These are phyloP conservation scores for Gopherus evgoodei DNA, from an alignment of 2,113 vertebrate genomes.

Conservation along the genomic window DNA sequence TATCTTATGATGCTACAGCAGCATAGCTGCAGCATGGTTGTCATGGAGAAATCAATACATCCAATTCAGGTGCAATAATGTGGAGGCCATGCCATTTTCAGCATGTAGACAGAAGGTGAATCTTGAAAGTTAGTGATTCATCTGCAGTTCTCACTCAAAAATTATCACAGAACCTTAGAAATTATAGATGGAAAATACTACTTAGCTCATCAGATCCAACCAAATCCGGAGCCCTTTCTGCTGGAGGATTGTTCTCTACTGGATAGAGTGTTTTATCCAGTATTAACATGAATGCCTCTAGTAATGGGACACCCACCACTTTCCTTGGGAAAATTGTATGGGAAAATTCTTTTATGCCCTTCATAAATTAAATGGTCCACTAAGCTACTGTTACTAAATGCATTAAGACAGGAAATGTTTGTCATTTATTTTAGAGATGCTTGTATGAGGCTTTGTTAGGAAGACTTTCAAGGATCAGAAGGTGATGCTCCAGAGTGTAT, in stretches of 20 bases:
- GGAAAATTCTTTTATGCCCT: slow-evolving; percentile 28
- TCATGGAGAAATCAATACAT: not conserved
- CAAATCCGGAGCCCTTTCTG: not conserved
- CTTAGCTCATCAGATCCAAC: not conserved
- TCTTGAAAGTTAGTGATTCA: not conserved
- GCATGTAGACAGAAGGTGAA: not conserved
- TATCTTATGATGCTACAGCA: too few relatives aligned
- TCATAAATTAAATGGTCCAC: slow-evolving; percentile 34
- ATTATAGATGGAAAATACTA: not conserved
- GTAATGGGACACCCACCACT: not conserved
- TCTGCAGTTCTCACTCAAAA: slow-evolving; percentile 29
- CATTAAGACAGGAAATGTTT: slow-evolving; percentile 22
- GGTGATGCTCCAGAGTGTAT: not conserved
- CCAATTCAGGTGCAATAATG: not conserved
- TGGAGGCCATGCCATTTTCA: not conserved
- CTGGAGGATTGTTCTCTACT: not conserved
- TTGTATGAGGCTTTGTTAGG: slow-evolving; percentile 2
- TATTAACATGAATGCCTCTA: not conserved
- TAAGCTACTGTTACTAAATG: not conserved
- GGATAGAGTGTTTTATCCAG: not conserved
- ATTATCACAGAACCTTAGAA: not conserved
- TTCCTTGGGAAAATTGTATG: not conserved
- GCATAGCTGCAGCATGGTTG: too few relatives aligned
- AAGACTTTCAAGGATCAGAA: slow-evolving; percentile 36
- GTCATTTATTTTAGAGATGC: not conserved